Evolutionary conservation across 2,888 invertebrate genomes (phyloP).

Genomic region (Galeopsomyia nigrocyanea): DNA sequence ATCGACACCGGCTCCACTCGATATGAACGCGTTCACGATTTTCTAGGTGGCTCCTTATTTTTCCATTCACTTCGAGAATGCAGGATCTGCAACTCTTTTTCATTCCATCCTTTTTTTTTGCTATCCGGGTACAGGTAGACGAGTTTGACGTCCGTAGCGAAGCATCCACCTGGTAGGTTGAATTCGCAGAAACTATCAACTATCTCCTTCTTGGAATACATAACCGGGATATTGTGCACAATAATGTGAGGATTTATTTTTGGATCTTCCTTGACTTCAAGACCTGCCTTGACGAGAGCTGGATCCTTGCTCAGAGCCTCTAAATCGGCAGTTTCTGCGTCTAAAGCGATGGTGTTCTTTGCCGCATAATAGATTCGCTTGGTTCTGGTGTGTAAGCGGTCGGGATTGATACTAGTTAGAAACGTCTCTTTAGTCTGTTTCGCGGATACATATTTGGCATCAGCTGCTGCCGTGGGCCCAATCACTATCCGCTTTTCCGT

Average conservation of each 20-base stretch:
- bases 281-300: neutral
- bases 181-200: neutral
- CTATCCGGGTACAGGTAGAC: neutral
- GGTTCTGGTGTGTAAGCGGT: no score
- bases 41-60: neutral
- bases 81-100: neutral
- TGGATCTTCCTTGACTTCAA: neutral
- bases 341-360: no score
- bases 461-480: no score
- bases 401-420: no score
- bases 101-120: constrained; percentile 2
- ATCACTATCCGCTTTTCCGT: no score
- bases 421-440: no score
- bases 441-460: no score
- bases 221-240: neutral
- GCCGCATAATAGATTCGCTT: no score
- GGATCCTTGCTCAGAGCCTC: neutral
- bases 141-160: neutral
- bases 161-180: neutral
- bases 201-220: neutral
- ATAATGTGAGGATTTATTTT: neutral
- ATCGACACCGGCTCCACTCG: neutral
- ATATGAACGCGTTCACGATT: no score
- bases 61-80: neutral
- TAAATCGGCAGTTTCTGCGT: neutral